Evolutionary conservation across 2,888 invertebrate species (phyloP).

Genomic region (Ormyrus thymus): DNA sequence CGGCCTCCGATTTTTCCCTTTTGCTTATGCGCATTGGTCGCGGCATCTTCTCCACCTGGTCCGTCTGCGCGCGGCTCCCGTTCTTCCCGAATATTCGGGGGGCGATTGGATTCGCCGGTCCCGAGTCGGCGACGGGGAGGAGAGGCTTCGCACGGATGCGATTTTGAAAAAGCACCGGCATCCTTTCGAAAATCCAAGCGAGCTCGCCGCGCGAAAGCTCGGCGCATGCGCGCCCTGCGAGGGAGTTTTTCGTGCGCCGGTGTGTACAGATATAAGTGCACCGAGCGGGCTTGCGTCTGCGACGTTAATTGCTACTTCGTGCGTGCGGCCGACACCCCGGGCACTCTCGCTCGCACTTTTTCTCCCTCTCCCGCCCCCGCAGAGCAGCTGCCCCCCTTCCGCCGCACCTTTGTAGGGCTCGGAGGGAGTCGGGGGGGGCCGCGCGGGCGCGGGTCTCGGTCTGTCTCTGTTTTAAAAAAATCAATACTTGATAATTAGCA

Average conservation of each 20-base stretch:
- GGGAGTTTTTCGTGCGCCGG: not conserved
- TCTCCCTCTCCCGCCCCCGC: conserved; percentile 12
- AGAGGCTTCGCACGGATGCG: not conserved
- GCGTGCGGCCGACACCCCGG: conserved; percentile 10
- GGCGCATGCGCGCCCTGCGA: not conserved
- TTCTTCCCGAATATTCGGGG: too few species aligned
- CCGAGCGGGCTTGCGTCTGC: not conserved
- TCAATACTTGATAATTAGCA: conserved; percentile 74
- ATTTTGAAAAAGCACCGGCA: not conserved
- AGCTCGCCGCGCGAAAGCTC: not conserved
- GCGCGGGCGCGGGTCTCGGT: too few species aligned
- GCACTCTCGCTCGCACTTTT: conserved; percentile 16
- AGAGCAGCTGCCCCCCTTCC: conserved; percentile 52
- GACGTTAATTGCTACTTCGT: conserved; percentile 47
- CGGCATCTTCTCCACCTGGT: not conserved
- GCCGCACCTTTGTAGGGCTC: too few species aligned
- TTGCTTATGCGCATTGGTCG: conserved; percentile 30
- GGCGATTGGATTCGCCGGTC: too few species aligned
- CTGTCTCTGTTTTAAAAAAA: conserved; percentile 67
- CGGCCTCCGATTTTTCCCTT: conserved; percentile 17
- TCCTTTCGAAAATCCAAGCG: conserved; percentile 29
- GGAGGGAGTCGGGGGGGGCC: too few species aligned
- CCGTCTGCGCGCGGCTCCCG: not conserved
- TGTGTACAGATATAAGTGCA: too few species aligned
- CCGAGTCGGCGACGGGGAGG: not conserved